Base-by-base conservation (phyloP, 2,797 vertebrate genomes). In the Helicolenus hilgendorfi region DNA sequence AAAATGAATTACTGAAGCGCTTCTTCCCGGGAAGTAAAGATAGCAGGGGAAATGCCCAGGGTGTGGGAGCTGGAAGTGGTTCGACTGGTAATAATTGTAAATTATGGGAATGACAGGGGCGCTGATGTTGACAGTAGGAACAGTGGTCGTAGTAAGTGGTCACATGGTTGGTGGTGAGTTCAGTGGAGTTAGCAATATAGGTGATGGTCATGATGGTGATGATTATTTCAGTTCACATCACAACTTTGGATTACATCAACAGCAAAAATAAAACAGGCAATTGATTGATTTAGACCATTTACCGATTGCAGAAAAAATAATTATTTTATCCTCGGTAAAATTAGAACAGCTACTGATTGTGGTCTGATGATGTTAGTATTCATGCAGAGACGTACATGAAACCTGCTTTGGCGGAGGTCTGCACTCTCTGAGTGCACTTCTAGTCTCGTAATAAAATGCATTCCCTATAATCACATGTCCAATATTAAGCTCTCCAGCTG, bases 21-120 rank as follows among this genome's bases (percentile, higher is more conserved):
- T n/a, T n/a, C 5, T 0, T 1, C 35, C 2, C 0, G 2, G 53
- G 0, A 58, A 2, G 0, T 24, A 2, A 2, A 26, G 1, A 13
- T 11, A 5, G 0, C 6, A 5, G 4, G 70, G 13, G 4, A 65
- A 53, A 36, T 0, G 0, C 8, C 31, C 7, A 2, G n/a, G 4
- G 7, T 10, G 7, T 1, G 15, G 4, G 2, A 35, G 2, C 8
- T 72, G 0, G 4, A 13, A 4, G 13, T 41, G 38, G 13, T 6
- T 14, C 14, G 38, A 6, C 38, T 38, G 2, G 7, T 29, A 2
- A 2, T 31, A n/a, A n/a, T n/a, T n/a, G n/a, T n/a, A n/a, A n/a
- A n/a, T n/a, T n/a, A n/a, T n/a, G n/a, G n/a, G n/a, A n/a, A n/a
- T n/a, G n/a, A n/a, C n/a, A n/a, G n/a, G n/a, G n/a, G n/a, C n/a